A percentile compares a stretch with the other conserved stretches of the same genome.
phyloP scores from a whole-genome alignment of 2,888 invertebrate genomes.

The Lottia scabra region DNA sequence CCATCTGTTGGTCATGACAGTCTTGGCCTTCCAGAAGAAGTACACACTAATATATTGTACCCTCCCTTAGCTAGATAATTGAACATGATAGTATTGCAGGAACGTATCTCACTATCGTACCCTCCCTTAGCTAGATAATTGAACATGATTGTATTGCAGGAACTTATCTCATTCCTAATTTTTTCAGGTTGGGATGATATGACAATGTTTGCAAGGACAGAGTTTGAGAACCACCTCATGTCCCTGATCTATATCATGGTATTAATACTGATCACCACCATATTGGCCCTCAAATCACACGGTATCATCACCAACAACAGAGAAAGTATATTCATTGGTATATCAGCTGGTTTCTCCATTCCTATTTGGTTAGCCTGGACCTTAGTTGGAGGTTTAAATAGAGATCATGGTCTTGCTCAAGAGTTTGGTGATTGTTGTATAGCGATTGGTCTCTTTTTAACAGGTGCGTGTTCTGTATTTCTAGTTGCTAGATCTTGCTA shows the following conservation, averaged over 20 bases:
- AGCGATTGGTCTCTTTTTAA: slow-evolving; percentile 88
- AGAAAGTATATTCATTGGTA: slow-evolving; percentile 91
- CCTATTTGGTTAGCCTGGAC: slow-evolving; percentile 75
- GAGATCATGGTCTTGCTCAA: slow-evolving; percentile 49
- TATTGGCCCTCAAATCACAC: slow-evolving; percentile 81
- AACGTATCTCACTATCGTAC: no score
- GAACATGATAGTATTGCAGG: no score
- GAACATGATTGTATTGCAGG: no score
- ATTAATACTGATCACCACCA: slow-evolving; percentile 85
- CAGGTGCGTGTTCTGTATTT: slow-evolving; percentile 58
- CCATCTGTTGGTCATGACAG: no score
- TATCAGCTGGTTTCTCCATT: slow-evolving; percentile 86
- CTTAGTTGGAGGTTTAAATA: slow-evolving; percentile 76
- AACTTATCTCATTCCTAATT: no score
- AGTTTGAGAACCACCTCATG: slow-evolving; percentile 74
- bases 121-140: no score
- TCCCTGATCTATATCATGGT: slow-evolving; percentile 87
- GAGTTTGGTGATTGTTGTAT: slow-evolving; percentile 76
- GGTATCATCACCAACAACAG: slow-evolving; percentile 93
- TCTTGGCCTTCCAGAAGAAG: no score
- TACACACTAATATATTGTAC: no score
- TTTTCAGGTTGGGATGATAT: slow-evolving; percentile 40
- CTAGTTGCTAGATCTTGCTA: no score
- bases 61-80: no score
- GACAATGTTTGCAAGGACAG: slow-evolving; percentile 51